Evolutionary conservation across 2,113 vertebrate genomes (phyloP).

Genomic region (Lepus timidus): DNA sequence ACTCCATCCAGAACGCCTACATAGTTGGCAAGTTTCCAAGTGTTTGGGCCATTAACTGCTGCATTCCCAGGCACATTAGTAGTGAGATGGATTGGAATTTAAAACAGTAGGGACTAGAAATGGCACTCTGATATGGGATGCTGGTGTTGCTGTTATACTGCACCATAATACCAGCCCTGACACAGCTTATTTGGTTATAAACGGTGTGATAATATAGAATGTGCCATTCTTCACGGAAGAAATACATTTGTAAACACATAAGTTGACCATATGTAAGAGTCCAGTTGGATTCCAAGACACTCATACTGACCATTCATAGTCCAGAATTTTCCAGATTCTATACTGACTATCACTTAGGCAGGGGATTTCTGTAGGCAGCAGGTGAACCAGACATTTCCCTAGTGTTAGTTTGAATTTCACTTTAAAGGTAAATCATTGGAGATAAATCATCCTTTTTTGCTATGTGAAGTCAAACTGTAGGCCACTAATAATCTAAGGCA

Average conservation of each 20-base stretch:
- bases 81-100: no score
- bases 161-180: no score
- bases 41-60: no score
- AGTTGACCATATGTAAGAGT: background rate
- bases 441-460: background rate
- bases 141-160: no score
- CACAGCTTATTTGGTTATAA: background rate
- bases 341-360: background rate
- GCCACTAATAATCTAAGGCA: background rate
- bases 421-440: background rate
- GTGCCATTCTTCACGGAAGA: background rate
- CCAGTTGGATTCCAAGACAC: background rate
- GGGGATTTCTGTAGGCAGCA: background rate
- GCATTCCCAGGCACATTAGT: no score
- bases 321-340: background rate
- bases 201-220: background rate
- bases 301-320: background rate
- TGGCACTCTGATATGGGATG: no score
- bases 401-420: slow-evolving; percentile 29
- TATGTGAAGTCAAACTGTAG: background rate
- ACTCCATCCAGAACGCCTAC: no score
- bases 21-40: no score
- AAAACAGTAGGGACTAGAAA: no score
- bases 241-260: background rate
- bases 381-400: slow-evolving; percentile 19